Evolutionary conservation across 2,113 vertebrate genomes (phyloP), one percentile per base, ranked within the genome.

Genomic region (Lucifuga dentata): DNA sequence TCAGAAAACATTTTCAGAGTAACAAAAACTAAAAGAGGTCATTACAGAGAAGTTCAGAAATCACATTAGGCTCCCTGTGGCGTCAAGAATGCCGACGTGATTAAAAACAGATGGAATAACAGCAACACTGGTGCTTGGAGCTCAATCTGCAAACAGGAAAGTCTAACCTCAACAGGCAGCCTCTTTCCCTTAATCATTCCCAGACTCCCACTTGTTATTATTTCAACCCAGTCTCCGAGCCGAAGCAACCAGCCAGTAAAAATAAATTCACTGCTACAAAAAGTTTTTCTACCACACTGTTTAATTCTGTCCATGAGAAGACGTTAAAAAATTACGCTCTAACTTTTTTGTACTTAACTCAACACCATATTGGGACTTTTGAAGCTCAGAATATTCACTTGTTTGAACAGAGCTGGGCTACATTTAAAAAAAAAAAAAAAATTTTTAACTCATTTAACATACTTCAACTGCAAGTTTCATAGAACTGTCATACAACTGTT

Each of bases 121-220:
- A 94, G 91, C 89, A 92, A 92, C 91, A 89, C 81, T 90, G 89
- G 88, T 88, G 91, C 93, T 90, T 89, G 88, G 90, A 94, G 90
- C 92, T 93, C 92, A 92, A 92, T 93, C 92, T 94, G 92, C 93
- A 94, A 94, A 95, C 94, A 95, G 94, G 93, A 95, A 92, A 95
- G 88, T 91, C 77, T 86, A 94, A 91, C 92, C 90, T 94, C 86
- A 92, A 92, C 88, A 89, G 89, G 89, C 91, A 88, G 86, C 83
- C 91, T 83, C 90, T 86, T 88, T 89, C 52, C 83, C 83, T 86
- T 91, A 95, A 95, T 94, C 92, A 93, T 90, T 93, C 90, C 92
- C 93, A 95, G 93, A 93, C 88, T 89, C 80, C 86, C 78, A 88
- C 91, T 88, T 92, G 88, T 91, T 92, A 91, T 88, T 92, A 92